phyloP scores from a whole-genome alignment of 2,888 invertebrate species.

The Cephonodes hylas region DNA sequence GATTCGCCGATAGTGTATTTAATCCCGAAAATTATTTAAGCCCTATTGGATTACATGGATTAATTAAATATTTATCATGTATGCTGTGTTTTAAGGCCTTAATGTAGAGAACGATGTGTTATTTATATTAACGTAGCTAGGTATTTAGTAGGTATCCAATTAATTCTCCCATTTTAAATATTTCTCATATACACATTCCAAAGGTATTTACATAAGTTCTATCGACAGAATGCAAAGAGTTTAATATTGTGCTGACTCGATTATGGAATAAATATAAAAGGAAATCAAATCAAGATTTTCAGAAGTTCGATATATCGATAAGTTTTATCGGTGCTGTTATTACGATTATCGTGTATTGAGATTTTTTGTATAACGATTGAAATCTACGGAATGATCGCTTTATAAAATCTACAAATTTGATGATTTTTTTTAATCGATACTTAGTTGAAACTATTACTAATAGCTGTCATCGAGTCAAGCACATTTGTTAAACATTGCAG shows the following conservation, averaged over 20 bases:
- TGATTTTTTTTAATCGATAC: no score
- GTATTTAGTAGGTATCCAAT: constrained; percentile 10
- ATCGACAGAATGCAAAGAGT: not conserved
- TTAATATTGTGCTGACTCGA: not conserved
- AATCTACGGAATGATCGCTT: no score
- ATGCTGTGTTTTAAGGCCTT: not conserved
- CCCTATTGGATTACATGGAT: not conserved
- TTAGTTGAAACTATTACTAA: no score
- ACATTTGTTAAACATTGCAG: no score
- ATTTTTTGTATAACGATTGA: no score
- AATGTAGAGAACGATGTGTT: constrained; percentile 4
- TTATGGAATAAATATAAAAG: not conserved
- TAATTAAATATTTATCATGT: not conserved
- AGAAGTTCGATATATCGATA: not conserved
- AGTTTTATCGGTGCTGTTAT: not conserved
- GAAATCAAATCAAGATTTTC: not conserved
- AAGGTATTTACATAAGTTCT: not conserved
- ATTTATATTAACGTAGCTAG: constrained; percentile 10
- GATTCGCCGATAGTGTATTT: not conserved
- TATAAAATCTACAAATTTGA: no score
- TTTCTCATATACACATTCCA: constrained; percentile 12
- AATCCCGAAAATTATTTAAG: not conserved
- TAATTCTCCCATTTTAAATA: not conserved
- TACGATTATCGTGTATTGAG: not conserved
- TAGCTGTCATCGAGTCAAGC: no score